Conservation (phyloP, 2,797 vertebrate genomes). For the Semaprochilodus insignis region DNA sequence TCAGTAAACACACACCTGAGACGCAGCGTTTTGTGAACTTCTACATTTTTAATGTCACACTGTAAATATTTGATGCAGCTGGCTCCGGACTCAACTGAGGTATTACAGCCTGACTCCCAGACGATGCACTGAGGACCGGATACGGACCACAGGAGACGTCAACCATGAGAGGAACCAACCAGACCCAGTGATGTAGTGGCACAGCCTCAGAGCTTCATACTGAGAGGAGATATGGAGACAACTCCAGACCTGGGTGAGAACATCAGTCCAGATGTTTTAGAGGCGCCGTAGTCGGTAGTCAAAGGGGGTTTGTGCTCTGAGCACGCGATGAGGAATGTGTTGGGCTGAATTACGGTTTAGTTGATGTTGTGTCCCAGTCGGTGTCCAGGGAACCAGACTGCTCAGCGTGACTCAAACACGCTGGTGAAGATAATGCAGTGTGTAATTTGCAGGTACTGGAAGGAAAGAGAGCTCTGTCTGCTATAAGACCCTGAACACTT, state of each 20-base stretch:
- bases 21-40: constrained; percentile 20
- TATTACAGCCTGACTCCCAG: constrained; percentile 17
- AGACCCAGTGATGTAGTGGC: no score
- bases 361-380: background rate
- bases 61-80: constrained; percentile 57
- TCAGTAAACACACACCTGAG: background rate
- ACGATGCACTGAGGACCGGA: constrained; percentile 3
- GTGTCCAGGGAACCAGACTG: background rate
- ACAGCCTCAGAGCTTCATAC: no score
- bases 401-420: background rate
- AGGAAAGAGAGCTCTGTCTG: no score
- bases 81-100: constrained; percentile 24
- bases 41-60: constrained; percentile 55
- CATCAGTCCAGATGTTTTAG: background rate
- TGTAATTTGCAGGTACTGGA: background rate
- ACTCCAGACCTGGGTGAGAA: background rate
- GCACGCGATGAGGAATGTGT: background rate
- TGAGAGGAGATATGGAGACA: no score
- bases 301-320: background rate
- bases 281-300: background rate
- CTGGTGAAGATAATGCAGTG: background rate
- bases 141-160: background rate
- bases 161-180: background rate
- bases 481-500: no score
- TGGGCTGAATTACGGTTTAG: background rate